Evolutionary conservation across 2,797 vertebrate species (phyloP).

Genomic region (Buphagus erythrorhynchus): DNA sequence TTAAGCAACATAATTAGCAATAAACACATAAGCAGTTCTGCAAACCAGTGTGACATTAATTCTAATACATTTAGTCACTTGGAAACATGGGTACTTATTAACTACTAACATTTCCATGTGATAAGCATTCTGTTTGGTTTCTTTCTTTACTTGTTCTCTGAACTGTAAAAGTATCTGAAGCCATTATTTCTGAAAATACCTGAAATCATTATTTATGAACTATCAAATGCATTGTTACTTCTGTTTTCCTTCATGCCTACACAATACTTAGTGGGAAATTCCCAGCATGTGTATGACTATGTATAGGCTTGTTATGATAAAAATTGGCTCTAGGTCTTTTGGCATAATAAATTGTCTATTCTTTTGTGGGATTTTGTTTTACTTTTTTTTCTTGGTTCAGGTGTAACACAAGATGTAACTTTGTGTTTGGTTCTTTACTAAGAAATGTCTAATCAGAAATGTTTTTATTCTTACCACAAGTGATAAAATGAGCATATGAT

Average conservation of each 20-base stretch:
- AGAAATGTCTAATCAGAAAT: not conserved
- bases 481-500: not conserved
- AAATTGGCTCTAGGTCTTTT: not conserved
- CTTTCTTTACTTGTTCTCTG: constrained; percentile 54
- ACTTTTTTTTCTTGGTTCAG: not conserved
- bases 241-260: constrained; percentile 3
- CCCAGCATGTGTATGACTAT: not conserved
- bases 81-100: constrained; percentile 57
- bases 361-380: not conserved
- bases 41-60: constrained; percentile 21
- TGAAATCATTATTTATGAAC: constrained; percentile 53
- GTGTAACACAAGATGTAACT: not conserved
- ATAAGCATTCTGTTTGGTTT: constrained; percentile 30
- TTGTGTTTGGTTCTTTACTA: not conserved
- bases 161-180: constrained; percentile 56
- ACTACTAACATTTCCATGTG: constrained; percentile 41
- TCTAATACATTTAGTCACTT: constrained; percentile 40
- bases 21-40: not conserved
- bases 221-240: constrained; percentile 7
- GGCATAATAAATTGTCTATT: not conserved
- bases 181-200: constrained; percentile 45
- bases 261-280: constrained; percentile 39
- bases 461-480: not conserved
- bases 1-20: constrained; percentile 25
- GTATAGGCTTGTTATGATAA: not conserved